Evolutionary conservation across 53 echinoderm and acorn worm genomes (phyloP), one percentile per base, ranked within the genome.

Genomic region (Luidia sarsii): DNA sequence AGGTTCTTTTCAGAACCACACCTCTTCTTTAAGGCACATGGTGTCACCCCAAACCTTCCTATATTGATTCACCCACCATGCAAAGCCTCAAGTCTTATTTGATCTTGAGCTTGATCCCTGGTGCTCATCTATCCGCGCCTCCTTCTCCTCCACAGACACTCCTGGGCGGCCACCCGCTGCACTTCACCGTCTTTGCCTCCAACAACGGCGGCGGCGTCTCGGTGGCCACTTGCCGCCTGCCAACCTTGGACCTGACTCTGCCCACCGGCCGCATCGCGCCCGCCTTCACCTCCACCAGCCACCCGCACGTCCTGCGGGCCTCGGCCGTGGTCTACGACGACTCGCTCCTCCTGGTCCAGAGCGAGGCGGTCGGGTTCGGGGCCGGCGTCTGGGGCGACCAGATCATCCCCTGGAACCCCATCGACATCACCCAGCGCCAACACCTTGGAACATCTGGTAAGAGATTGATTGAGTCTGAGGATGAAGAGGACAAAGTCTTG

Each of bases 241-340:
- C 82, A 19, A 88, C 88, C 15, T 88, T 53, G 34, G 88, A 88
- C 70, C 34, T 74, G 46, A 88, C 88, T 29, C 64, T 83, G 0
- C 88, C 88, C 14, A 83, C 73, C 23, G 88, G 88, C 22, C 83
- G 88, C 2, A 43, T 88, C 32, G 67, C 73, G 4, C 60, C 83
- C 18, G 83, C 41, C 69, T 88, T 88, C 49, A 67, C 6, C 15
- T 88, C 88, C 6, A 88, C 88, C 52, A 88, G 88, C 59, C 82
- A 83, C 48, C 88, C 88, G 2, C 15, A 56, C 57, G 46, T 88
- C 27, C 57, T 88, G 1, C 64, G 66, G 7, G 82, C 82, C 21
- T 83, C 88, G 24, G 65, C 83, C 6, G 82, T 88, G 54, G 57
- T 82, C 18, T 66, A 82, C 50, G 88, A 88, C 31, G 88, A 88